Evolutionary conservation across 2,888 invertebrate genomes (phyloP).

Genomic region (Eustalomyia histrio): DNA sequence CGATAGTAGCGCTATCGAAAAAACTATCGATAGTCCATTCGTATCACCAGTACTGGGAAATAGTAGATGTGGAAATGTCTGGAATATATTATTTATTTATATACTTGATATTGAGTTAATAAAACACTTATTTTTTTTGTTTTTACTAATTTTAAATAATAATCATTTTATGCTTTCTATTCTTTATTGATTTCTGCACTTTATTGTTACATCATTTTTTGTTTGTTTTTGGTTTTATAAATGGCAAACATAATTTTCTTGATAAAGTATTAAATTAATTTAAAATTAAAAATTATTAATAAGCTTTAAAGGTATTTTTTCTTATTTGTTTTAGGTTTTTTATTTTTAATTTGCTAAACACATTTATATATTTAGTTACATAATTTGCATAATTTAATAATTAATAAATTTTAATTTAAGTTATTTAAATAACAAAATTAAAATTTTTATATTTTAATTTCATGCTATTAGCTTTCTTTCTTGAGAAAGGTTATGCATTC

Average conservation of each 20-base stretch:
- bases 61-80: no score
- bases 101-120: background rate
- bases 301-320: conserved; percentile 41
- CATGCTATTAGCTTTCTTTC: background rate
- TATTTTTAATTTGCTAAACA: conserved; percentile 62
- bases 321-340: conserved; percentile 20
- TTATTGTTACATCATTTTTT: conserved; percentile 46
- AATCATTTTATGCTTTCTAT: conserved; percentile 48
- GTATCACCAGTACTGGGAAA: no score
- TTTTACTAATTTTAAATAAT: conserved; percentile 60
- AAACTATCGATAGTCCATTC: no score
- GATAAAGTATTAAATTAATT: conserved; percentile 20
- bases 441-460: conserved; percentile 12
- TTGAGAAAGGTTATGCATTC: background rate
- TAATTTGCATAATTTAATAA: conserved; percentile 55
- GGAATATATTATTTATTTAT: no score
- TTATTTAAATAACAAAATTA: conserved; percentile 55
- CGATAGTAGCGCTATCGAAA: no score
- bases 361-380: conserved; percentile 60
- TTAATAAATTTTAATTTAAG: conserved; percentile 46
- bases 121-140: conserved; percentile 23
- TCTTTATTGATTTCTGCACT: conserved; percentile 56
- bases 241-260: conserved; percentile 30
- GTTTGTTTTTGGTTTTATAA: conserved; percentile 25
- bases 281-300: conserved; percentile 46